These are phyloP conservation scores for Clistopyga incitator DNA, from an alignment of 2,888 invertebrate species.

Conservation along the genomic window DNA sequence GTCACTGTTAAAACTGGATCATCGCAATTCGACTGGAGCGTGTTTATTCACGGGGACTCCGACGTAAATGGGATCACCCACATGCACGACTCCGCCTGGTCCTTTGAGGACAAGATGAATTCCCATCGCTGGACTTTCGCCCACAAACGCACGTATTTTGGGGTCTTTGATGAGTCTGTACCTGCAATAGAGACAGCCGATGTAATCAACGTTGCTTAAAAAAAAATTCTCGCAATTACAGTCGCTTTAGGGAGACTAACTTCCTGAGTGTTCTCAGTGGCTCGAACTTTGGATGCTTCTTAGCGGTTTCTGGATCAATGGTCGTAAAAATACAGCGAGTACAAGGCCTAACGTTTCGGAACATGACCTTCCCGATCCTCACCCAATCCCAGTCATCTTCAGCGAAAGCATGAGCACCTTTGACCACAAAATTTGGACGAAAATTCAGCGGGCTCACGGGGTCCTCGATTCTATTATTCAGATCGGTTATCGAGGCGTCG, in stretches of 20 bases:
- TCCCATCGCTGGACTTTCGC: conserved; percentile 20
- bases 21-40: not conserved
- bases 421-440: conserved; percentile 89
- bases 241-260: no score
- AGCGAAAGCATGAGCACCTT: conserved; percentile 86
- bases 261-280: conserved; percentile 88
- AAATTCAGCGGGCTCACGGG: conserved; percentile 87
- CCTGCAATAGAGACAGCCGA: not conserved
- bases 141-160: not conserved
- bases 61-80: conserved; percentile 44
- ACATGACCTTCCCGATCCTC: conserved; percentile 88
- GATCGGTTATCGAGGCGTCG: conserved; percentile 88
- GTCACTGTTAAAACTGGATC: not conserved
- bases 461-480: conserved; percentile 87
- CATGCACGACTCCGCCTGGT: conserved; percentile 20
- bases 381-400: conserved; percentile 91
- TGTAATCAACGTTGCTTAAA: no score
- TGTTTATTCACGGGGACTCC: conserved; percentile 10
- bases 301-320: conserved; percentile 88
- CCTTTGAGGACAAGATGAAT: conserved; percentile 25
- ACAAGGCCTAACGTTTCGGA: conserved; percentile 88
- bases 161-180: conserved; percentile 17
- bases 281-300: conserved; percentile 86
- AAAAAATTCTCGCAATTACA: no score
- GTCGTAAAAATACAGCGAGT: conserved; percentile 90